Percentiles rank a stretch among this genome's conserved stretches.
Conservation (phyloP, 2,113 vertebrate species). For the Noturus placidus region DNA sequence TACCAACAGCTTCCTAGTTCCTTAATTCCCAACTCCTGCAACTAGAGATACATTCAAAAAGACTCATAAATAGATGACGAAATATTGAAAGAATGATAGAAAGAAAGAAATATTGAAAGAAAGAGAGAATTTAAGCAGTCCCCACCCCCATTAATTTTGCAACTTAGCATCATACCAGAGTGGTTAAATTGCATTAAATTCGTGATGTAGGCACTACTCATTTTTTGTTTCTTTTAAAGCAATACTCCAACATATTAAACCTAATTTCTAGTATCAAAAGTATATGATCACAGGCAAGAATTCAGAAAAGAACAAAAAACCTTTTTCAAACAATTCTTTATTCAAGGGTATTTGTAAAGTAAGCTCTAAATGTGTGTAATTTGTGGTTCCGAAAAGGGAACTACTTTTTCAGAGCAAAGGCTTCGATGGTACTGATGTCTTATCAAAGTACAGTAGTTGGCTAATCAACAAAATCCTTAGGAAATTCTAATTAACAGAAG, state of each 20-base stretch:
- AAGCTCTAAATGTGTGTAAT: no score
- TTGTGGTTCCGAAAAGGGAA: no score
- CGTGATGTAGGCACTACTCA: neutral
- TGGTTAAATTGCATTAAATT: neutral
- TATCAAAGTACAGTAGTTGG: neutral
- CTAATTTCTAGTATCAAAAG: neutral
- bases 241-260: neutral
- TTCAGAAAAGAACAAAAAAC: neutral
- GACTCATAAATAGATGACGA: neutral
- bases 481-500: neutral
- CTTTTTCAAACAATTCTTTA: neutral
- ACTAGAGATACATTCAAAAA: neutral
- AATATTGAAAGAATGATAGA: no score
- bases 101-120: no score
- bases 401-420: neutral
- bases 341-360: neutral
- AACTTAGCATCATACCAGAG: neutral
- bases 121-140: neutral
- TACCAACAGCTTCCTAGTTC: slow-evolving; percentile 46
- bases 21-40: slow-evolving; percentile 15
- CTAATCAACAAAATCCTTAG: neutral
- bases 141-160: neutral
- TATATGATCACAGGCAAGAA: neutral
- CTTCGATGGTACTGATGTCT: neutral
- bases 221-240: neutral